Percentiles rank a stretch among this genome's conserved stretches.
Conservation (phyloP, 2,888 invertebrate genomes). For the Tiliacea aurago region DNA sequence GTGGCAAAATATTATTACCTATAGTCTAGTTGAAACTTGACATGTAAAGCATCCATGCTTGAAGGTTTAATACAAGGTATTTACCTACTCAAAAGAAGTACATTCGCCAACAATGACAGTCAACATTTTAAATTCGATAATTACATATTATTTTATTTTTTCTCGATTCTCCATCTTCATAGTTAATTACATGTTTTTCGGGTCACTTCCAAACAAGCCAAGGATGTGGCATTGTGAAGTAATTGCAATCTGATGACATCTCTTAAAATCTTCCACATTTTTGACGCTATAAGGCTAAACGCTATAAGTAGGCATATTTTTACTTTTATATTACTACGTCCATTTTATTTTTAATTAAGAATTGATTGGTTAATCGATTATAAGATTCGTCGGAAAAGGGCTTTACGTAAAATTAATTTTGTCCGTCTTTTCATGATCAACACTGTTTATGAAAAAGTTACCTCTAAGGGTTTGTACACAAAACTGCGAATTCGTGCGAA, state of each 20-base stretch:
- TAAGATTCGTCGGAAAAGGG: not conserved
- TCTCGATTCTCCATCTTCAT: constrained; percentile 40
- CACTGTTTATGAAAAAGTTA: not conserved
- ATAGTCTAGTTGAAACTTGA: constrained; percentile 2
- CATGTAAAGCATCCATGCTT: not conserved
- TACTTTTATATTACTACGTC: not conserved
- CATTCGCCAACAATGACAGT: constrained; percentile 7
- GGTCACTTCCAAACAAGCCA: constrained; percentile 58
- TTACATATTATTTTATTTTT: constrained; percentile 36
- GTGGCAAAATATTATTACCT: not conserved
- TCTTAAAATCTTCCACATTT: constrained; percentile 48
- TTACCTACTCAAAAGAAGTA: constrained; percentile 1
- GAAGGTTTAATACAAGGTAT: constrained; percentile 18
- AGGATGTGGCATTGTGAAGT: constrained; percentile 51
- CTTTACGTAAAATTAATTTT: not conserved
- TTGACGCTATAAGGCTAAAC: constrained; percentile 31
- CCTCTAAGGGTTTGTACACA: no score
- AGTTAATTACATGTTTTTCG: constrained; percentile 47
- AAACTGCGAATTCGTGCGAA: no score
- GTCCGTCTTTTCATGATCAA: not conserved
- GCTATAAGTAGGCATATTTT: constrained; percentile 9
- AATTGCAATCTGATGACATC: constrained; percentile 58
- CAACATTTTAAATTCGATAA: constrained; percentile 32
- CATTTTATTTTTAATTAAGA: constrained; percentile 7
- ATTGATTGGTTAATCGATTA: constrained; percentile 14